Evolutionary conservation across 2,888 invertebrate genomes (phyloP).

Genomic region (Tineola bisselliella): DNA sequence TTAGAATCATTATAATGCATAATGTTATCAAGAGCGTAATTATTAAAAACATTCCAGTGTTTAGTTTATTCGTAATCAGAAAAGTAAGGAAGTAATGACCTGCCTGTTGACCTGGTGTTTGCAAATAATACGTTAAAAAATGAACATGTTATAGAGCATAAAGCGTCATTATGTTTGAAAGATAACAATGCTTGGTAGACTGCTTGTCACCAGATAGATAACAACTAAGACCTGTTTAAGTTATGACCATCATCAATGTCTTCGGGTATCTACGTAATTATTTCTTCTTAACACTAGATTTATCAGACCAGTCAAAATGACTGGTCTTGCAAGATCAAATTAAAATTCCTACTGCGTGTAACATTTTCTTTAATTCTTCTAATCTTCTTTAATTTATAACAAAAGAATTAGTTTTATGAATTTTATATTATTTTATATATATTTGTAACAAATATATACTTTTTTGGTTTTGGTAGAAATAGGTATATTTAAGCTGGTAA

Average conservation of each 20-base stretch:
- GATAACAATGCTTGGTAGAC: constrained; percentile 46
- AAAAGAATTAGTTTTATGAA: too few relatives aligned
- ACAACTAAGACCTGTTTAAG: neutral
- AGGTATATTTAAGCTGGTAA: too few relatives aligned
- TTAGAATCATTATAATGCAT: neutral
- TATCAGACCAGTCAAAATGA: too few relatives aligned
- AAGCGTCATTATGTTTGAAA: constrained; percentile 30
- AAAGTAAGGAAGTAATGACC: constrained; percentile 50
- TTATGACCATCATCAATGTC: neutral
- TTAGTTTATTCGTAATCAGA: constrained; percentile 27
- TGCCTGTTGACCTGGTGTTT: constrained; percentile 30
- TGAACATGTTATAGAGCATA: constrained; percentile 36
- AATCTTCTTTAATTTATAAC: too few relatives aligned
- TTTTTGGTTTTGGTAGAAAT: too few relatives aligned
- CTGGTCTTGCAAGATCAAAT: too few relatives aligned
- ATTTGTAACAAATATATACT: too few relatives aligned
- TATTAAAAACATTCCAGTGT: neutral
- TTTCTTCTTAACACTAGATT: too few relatives aligned
- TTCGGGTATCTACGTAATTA: too few relatives aligned
- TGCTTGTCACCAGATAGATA: constrained; percentile 46
- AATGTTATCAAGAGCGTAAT: neutral
- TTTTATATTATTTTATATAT: too few relatives aligned
- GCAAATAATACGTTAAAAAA: constrained; percentile 32
- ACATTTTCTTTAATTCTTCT: too few relatives aligned
- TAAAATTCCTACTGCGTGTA: too few relatives aligned